Conservation (phyloP, 1,140 invertebrate genomes). For the Atopsyche davidsoni region DNA sequence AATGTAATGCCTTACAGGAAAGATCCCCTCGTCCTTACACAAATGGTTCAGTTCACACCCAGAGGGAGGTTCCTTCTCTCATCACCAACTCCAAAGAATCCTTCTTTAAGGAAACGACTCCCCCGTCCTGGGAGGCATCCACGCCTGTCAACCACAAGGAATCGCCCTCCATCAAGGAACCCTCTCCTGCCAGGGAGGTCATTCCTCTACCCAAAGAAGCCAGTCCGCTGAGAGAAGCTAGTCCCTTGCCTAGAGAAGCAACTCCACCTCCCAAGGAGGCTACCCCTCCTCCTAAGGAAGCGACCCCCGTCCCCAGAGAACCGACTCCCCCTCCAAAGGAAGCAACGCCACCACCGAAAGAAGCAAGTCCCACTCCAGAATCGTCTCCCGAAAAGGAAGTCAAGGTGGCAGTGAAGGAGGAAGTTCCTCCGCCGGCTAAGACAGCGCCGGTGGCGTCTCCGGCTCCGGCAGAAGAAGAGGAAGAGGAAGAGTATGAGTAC, state of each 20-base stretch:
- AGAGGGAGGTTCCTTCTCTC: constrained; percentile 17
- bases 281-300: not conserved
- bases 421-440: constrained; percentile 12
- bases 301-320: not conserved
- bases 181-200: constrained; percentile 3
- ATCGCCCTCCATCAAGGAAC: constrained; percentile 1
- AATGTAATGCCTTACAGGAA: constrained; percentile 34
- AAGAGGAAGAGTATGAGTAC: constrained; percentile 31
- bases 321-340: constrained; percentile 5
- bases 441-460: constrained; percentile 5
- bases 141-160: constrained; percentile 13
- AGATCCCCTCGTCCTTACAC: constrained; percentile 40
- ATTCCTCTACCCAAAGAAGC: constrained; percentile 9
- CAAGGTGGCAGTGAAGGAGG: constrained; percentile 15
- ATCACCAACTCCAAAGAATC: constrained; percentile 21
- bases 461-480: not conserved
- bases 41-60: constrained; percentile 41
- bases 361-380: constrained; percentile 11
- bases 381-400: constrained; percentile 10
- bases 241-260: constrained; percentile 4
- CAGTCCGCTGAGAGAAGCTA: constrained; percentile 8
- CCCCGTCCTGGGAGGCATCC: constrained; percentile 26
- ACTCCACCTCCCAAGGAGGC: not conserved
- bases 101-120: constrained; percentile 18
- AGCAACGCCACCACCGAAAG: not conserved